These are phyloP conservation scores for Lumbricus terrestris DNA, from an alignment of 2,888 invertebrate species.

Conservation along the genomic window DNA sequence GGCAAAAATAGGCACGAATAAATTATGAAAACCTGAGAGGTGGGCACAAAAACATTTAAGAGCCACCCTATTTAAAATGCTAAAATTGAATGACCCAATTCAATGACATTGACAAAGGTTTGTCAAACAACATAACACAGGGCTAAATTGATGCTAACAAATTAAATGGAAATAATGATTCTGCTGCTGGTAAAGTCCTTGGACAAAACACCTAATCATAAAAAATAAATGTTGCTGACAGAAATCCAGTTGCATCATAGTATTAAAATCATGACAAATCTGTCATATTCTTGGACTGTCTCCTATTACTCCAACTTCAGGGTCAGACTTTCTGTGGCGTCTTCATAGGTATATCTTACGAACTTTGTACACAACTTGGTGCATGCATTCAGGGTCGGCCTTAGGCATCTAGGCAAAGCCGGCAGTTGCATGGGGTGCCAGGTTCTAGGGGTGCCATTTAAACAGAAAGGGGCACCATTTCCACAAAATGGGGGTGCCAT, in stretches of 20 bases:
- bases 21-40: constrained; percentile 3
- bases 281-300: not conserved
- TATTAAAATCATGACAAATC: not conserved
- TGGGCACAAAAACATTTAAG: not conserved
- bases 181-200: not conserved
- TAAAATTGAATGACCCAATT: no score
- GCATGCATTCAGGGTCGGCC: no score
- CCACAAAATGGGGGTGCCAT: no score
- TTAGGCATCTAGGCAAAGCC: no score
- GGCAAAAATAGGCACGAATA: not conserved
- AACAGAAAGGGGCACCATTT: no score
- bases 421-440: no score
- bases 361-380: no score
- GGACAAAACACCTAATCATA: not conserved
- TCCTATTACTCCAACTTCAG: not conserved
- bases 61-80: no score
- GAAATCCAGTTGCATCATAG: not conserved
- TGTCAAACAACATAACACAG: not conserved
- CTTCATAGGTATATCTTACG: no score
- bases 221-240: not conserved
- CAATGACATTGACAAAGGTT: not conserved
- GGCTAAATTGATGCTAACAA: not conserved
- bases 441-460: no score
- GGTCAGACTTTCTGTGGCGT: no score
- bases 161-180: not conserved